Percentiles rank a stretch among this genome's conserved stretches.
Conservation (phyloP, 2,888 invertebrate species). For the Trimorus sp. region DNA sequence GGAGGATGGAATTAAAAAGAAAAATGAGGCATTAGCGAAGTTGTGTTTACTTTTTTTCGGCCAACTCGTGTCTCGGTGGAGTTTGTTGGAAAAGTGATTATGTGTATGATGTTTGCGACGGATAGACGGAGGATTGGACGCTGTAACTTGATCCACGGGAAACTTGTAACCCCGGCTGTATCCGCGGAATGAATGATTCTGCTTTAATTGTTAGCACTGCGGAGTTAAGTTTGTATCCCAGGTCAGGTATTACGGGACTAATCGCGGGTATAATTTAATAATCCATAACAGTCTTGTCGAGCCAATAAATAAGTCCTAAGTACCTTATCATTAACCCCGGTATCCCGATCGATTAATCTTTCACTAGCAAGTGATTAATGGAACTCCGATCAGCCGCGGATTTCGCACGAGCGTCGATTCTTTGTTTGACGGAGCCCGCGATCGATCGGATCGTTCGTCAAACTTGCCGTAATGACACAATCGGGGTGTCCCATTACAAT, state of each 20-base stretch:
- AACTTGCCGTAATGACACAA: too few relatives aligned
- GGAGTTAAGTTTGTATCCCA: constrained; percentile 33
- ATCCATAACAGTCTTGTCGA: constrained; percentile 42
- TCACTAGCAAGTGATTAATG: constrained; percentile 42
- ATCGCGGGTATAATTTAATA: constrained; percentile 43
- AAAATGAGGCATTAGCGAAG: too few relatives aligned
- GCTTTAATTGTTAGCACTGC: constrained; percentile 33
- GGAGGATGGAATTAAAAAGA: too few relatives aligned
- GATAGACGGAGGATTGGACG: too few relatives aligned
- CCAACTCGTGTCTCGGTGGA: too few relatives aligned
- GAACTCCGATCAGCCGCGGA: constrained; percentile 16
- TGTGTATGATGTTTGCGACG: too few relatives aligned
- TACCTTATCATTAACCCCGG: constrained; percentile 34
- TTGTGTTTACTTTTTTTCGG: too few relatives aligned
- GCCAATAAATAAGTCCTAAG: constrained; percentile 44
- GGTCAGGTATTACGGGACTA: constrained; percentile 36
- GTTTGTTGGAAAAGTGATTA: too few relatives aligned
- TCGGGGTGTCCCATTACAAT: too few relatives aligned
- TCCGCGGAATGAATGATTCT: constrained; percentile 23
- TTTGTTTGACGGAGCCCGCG: not conserved
- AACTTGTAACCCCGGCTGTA: not conserved
- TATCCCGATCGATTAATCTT: constrained; percentile 38
- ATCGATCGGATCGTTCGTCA: too few relatives aligned
- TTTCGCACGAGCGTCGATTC: constrained; percentile 1
- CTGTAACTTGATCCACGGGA: not conserved